Evolutionary conservation across 2,797 vertebrate species (phyloP).

Genomic region (Champsocephalus esox): DNA sequence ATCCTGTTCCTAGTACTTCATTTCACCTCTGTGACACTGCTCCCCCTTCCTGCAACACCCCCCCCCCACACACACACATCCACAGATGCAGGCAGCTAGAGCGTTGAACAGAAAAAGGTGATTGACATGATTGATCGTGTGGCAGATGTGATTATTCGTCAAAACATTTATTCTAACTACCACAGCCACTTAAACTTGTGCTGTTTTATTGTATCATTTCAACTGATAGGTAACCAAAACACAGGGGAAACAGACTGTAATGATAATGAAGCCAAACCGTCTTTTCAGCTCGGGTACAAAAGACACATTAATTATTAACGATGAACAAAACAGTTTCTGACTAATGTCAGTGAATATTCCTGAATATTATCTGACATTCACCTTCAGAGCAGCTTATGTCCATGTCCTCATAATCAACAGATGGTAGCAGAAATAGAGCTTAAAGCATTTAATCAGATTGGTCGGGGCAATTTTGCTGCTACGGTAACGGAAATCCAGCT

Average conservation of each 20-base stretch:
- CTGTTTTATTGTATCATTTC: slow-evolving; percentile 72
- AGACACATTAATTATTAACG: slow-evolving; percentile 38
- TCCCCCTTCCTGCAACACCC: background rate
- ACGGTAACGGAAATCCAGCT: slow-evolving; percentile 32
- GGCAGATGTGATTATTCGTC: slow-evolving; percentile 21
- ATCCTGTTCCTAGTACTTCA: slow-evolving; percentile 45
- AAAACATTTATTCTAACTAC: slow-evolving; percentile 8
- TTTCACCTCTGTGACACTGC: slow-evolving; percentile 43
- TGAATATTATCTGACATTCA: slow-evolving; percentile 23
- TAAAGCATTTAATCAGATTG: slow-evolving; percentile 59
- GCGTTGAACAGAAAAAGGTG: slow-evolving; percentile 21
- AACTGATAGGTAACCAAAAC: slow-evolving; percentile 44
- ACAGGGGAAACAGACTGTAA: slow-evolving; percentile 37
- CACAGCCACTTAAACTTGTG: slow-evolving; percentile 51
- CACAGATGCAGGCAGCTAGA: slow-evolving; percentile 14
- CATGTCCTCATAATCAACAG: slow-evolving; percentile 45
- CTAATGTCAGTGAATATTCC: slow-evolving; percentile 15
- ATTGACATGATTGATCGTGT: slow-evolving; percentile 23
- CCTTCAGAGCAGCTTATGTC: slow-evolving; percentile 38
- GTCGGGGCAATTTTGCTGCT: slow-evolving; percentile 49
- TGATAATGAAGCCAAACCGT: slow-evolving; percentile 46
- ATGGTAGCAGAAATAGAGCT: slow-evolving; percentile 51
- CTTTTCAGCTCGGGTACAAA: slow-evolving; percentile 60
- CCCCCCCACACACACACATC: no score
- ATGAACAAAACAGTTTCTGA: slow-evolving; percentile 26